Conservation (phyloP, 2,113 vertebrate species). For the Phrynosoma platyrhinos region DNA sequence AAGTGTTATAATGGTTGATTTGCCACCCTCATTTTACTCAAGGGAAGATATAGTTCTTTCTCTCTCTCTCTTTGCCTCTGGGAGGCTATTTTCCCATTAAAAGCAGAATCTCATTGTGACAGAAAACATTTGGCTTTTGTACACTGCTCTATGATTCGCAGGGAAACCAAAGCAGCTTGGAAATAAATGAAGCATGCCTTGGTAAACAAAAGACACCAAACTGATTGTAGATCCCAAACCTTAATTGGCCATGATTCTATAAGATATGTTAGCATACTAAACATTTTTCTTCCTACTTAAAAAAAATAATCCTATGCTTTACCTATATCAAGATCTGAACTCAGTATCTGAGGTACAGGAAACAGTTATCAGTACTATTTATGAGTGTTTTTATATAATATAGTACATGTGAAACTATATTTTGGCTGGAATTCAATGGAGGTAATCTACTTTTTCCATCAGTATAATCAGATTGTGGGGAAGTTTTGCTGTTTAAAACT, state of each 20-base stretch:
- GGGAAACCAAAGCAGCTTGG: background rate
- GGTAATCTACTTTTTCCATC: too few relatives aligned
- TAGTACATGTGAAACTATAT: too few relatives aligned
- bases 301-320: background rate
- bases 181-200: background rate
- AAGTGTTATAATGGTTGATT: conserved; percentile 13
- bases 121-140: conserved; percentile 25
- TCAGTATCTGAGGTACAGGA: background rate
- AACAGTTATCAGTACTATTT: too few relatives aligned
- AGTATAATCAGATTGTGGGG: too few relatives aligned
- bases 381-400: too few relatives aligned
- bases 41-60: background rate
- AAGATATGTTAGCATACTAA: background rate
- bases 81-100: conserved; percentile 38
- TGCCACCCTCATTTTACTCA: conserved; percentile 35
- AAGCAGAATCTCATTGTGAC: conserved; percentile 24
- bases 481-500: too few relatives aligned
- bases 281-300: background rate
- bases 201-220: background rate
- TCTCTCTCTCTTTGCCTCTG: background rate
- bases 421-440: too few relatives aligned
- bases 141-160: conserved; percentile 5
- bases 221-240: background rate
- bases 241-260: background rate
- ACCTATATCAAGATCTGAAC: background rate